Evolutionary conservation across 2,888 invertebrate species (phyloP).

Genomic region (Amitus sp.): DNA sequence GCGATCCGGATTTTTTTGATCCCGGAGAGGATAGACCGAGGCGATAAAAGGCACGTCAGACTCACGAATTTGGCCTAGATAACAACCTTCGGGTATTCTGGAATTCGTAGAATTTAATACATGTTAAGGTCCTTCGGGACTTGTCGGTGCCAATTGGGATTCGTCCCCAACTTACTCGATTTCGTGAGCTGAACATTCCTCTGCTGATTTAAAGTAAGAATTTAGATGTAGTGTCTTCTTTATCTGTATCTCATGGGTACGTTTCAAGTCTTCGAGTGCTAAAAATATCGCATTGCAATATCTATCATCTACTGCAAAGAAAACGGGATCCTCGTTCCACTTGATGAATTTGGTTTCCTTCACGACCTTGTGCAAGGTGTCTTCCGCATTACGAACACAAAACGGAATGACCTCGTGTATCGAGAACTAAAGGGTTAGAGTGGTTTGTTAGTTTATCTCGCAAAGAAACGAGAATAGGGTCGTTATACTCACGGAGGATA

Average conservation of each 20-base stretch:
- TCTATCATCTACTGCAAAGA: neutral
- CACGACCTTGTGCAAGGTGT: neutral
- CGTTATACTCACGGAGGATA: neutral
- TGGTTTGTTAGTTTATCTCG: neutral
- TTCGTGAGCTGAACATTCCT: neutral
- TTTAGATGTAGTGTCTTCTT: neutral
- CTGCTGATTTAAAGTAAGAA: neutral
- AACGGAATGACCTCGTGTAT: neutral
- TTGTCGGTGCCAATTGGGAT: too few relatives aligned
- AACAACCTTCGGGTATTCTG: too few relatives aligned
- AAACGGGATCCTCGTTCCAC: neutral
- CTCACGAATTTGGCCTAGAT: too few relatives aligned
- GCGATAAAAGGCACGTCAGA: neutral
- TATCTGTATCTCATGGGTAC: neutral
- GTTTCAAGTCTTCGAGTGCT: neutral
- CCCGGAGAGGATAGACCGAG: neutral
- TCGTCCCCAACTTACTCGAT: neutral
- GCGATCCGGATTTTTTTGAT: neutral
- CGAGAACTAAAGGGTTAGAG: neutral
- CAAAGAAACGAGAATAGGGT: neutral
- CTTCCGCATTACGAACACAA: neutral
- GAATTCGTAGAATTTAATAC: too few relatives aligned
- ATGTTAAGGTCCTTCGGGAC: too few relatives aligned
- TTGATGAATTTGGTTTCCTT: neutral
- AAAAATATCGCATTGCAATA: neutral